Evolutionary conservation across 2,113 vertebrate species (phyloP).

Genomic region (Malurus alboscapulatus): DNA sequence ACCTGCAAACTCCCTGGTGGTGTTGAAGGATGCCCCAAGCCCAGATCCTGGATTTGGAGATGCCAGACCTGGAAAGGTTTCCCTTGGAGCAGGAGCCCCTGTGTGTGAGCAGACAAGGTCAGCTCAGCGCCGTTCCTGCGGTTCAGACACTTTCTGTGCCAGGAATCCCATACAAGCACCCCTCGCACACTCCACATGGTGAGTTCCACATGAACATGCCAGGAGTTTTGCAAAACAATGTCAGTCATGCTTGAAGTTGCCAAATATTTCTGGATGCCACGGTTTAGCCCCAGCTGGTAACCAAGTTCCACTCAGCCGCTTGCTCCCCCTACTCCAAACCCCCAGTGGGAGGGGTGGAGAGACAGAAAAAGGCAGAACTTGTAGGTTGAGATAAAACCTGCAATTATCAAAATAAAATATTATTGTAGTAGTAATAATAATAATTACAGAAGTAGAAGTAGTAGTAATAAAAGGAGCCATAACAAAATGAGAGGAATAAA

Average conservation of each 20-base stretch:
- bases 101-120: accelerated
- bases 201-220: background rate
- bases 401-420: background rate
- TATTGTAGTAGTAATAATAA: background rate
- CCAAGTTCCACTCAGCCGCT: accelerated
- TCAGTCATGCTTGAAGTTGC: background rate
- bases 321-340: background rate
- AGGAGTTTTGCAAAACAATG: background rate
- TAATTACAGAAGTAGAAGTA: background rate
- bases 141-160: background rate
- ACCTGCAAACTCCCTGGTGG: background rate
- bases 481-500: background rate
- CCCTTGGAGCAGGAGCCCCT: accelerated
- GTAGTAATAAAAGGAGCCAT: background rate
- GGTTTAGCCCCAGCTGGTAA: background rate
- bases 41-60: background rate
- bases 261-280: background rate
- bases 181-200: background rate
- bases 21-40: background rate
- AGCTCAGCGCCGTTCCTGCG: accelerated
- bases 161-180: background rate
- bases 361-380: background rate
- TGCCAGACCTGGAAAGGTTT: background rate
- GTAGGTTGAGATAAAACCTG: background rate
- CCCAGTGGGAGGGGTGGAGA: background rate